phyloP scores from a whole-genome alignment of 2,797 vertebrate genomes.

The Podargus strigoides region DNA sequence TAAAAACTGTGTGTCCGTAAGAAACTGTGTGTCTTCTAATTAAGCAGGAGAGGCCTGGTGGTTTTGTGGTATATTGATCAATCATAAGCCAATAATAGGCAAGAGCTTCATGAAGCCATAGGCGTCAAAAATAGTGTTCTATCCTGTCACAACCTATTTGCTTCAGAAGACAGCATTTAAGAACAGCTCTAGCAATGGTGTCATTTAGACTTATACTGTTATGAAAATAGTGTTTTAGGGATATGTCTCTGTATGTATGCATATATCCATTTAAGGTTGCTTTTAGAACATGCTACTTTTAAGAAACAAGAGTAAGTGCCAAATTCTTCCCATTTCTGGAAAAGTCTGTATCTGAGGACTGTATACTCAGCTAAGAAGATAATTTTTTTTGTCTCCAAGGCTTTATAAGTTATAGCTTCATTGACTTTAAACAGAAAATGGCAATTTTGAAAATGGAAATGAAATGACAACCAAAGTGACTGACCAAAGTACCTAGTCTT shows the following conservation, averaged over 20 bases:
- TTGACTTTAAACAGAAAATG: not conserved
- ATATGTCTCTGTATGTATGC: not conserved
- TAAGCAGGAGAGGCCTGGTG: constrained; percentile 25
- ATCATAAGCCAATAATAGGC: constrained; percentile 34
- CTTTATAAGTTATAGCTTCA: not conserved
- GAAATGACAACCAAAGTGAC: not conserved
- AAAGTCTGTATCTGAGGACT: not conserved
- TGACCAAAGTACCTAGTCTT: not conserved
- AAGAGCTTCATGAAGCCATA: constrained; percentile 27
- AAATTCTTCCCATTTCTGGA: not conserved
- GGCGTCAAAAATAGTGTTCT: not conserved
- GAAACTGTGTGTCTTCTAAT: constrained; percentile 36
- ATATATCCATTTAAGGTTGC: not conserved
- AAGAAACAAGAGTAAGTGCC: not conserved
- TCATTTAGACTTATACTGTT: not conserved
- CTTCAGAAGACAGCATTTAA: not conserved
- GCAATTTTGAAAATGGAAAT: not conserved
- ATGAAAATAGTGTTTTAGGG: not conserved
- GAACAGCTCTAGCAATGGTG: not conserved
- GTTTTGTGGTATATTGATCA: constrained; percentile 49
- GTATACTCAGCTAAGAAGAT: not conserved
- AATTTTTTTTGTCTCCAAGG: not conserved
- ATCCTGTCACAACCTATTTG: not conserved
- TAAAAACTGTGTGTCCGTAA: constrained; percentile 11
- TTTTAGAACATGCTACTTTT: constrained; percentile 35